Evolutionary conservation across 2,888 invertebrate genomes (phyloP).

Genomic region (Leptothorax acervorum): DNA sequence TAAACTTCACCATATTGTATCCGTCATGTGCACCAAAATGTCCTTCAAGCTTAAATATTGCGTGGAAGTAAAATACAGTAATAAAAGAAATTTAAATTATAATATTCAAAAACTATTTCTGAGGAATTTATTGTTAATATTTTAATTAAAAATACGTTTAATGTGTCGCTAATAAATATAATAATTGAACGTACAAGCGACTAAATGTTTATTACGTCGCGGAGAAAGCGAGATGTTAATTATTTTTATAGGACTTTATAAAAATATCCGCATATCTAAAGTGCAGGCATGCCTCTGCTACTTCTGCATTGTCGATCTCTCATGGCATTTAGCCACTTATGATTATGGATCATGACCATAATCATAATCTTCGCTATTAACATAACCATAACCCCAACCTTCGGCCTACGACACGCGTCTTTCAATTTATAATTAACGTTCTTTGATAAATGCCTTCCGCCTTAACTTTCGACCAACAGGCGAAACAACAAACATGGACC

Average conservation of each 20-base stretch:
- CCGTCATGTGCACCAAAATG: neutral
- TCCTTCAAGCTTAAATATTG: neutral
- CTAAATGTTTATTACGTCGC: neutral
- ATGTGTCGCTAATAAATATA: neutral
- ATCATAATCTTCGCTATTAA: conserved; percentile 52
- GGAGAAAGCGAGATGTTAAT: neutral
- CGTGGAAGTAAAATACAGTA: neutral
- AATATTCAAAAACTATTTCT: neutral
- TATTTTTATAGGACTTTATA: neutral
- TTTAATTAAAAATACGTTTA: neutral
- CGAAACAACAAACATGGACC: conserved; percentile 27
- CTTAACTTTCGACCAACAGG: conserved; percentile 26
- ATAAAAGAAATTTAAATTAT: neutral
- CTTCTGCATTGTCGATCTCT: conserved; percentile 25
- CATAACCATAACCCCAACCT: conserved; percentile 56
- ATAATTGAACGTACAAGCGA: neutral
- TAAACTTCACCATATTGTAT: neutral
- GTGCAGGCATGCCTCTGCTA: neutral
- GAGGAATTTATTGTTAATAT: neutral
- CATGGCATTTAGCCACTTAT: conserved; percentile 43
- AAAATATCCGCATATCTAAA: conserved; percentile 5
- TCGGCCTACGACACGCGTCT: conserved; percentile 34
- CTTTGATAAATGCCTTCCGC: conserved; percentile 52
- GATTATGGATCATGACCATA: conserved; percentile 44
- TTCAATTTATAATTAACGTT: conserved; percentile 58